Evolutionary conservation across 2,113 vertebrate species (phyloP).

Genomic region (Menidia beryllina): DNA sequence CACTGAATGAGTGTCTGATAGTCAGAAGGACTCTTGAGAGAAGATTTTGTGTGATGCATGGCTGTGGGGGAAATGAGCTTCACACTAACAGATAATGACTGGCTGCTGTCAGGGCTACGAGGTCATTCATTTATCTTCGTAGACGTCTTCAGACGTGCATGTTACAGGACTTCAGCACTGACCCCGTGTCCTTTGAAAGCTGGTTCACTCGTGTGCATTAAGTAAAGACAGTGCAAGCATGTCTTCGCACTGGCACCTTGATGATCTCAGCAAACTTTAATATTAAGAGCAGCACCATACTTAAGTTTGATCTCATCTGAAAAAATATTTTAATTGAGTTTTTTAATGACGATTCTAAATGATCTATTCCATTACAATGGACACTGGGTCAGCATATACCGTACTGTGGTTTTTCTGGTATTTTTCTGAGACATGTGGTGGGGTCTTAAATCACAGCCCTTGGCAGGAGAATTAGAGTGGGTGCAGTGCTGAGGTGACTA

Average conservation of each 20-base stretch:
- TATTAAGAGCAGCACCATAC: background rate
- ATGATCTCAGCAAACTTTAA: constrained; percentile 2
- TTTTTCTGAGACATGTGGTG: constrained; percentile 24
- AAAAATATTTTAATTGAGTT: background rate
- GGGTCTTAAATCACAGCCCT: constrained; percentile 51
- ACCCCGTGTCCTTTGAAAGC: constrained; percentile 8
- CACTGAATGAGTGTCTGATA: background rate
- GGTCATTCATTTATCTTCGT: constrained; percentile 54
- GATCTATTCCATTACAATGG: background rate
- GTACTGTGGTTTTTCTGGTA: constrained; percentile 19
- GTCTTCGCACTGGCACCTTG: background rate
- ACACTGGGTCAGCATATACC: background rate
- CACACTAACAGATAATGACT: constrained; percentile 47
- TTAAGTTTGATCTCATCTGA: background rate
- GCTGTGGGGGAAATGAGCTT: constrained; percentile 3
- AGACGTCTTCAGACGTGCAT: constrained; percentile 25
- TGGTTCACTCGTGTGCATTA: background rate
- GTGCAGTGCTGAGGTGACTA: constrained; percentile 41
- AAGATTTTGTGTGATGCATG: constrained; percentile 11
- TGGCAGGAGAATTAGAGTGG: constrained; percentile 41
- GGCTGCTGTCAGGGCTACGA: constrained; percentile 48
- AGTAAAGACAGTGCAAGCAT: background rate
- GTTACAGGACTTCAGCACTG: constrained; percentile 11
- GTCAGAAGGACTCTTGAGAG: background rate
- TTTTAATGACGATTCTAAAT: background rate